phyloP scores from a whole-genome alignment of 2,888 invertebrate genomes.

The Eupithecia exiguata region DNA sequence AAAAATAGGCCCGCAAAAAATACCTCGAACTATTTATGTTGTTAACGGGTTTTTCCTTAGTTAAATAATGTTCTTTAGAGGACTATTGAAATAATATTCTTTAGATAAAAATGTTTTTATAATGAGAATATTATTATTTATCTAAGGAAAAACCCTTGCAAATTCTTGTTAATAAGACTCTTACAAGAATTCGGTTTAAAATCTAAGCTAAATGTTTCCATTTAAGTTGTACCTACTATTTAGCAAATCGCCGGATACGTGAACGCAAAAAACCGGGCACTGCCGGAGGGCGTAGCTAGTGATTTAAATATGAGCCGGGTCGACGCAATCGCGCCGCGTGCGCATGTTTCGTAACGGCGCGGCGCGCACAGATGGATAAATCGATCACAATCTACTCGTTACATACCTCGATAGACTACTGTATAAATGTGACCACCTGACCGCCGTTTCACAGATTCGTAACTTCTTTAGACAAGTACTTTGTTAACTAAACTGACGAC shows the following conservation, averaged over 20 bases:
- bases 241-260: slow-evolving; percentile 33
- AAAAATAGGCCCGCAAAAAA: neutral
- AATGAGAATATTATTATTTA: too few species aligned
- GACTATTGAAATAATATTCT: too few species aligned
- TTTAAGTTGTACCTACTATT: slow-evolving; percentile 25
- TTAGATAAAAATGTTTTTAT: too few species aligned
- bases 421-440: slow-evolving; percentile 28
- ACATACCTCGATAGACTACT: slow-evolving; percentile 21
- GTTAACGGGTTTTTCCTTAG: neutral
- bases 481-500: neutral
- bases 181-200: neutral
- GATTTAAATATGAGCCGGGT: slow-evolving; percentile 45
- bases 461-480: neutral
- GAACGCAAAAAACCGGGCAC: slow-evolving; percentile 36
- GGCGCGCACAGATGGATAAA: slow-evolving; percentile 53
- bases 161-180: neutral
- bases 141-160: too few species aligned
- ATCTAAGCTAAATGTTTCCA: neutral
- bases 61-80: neutral
- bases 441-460: slow-evolving; percentile 21
- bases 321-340: slow-evolving; percentile 40
- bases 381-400: slow-evolving; percentile 58
- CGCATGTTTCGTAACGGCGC: slow-evolving; percentile 52
- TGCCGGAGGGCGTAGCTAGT: slow-evolving; percentile 44
- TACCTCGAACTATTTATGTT: neutral